Conservation (phyloP, 2,888 invertebrate species). For the Luffia ferchaultella region DNA sequence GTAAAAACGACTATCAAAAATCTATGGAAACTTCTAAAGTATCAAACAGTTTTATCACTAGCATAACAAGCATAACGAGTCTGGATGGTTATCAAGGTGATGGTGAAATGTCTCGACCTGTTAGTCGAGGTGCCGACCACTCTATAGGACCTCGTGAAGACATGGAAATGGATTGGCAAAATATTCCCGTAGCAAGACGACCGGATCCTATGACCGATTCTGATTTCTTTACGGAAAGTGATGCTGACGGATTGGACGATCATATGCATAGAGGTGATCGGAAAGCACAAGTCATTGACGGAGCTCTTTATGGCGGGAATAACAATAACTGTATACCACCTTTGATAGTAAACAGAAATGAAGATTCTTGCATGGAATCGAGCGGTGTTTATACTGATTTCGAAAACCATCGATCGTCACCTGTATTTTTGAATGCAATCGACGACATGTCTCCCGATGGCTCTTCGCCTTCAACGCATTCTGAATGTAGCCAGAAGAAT, state of each 20-base stretch:
- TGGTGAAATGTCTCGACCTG: constrained; percentile 88
- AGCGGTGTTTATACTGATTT: constrained; percentile 90
- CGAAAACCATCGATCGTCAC: constrained; percentile 69
- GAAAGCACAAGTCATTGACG: constrained; percentile 86
- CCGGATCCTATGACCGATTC: constrained; percentile 91
- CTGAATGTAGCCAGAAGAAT: constrained; percentile 59
- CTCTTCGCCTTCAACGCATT: constrained; percentile 62
- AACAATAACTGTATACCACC: constrained; percentile 61
- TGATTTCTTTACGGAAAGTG: constrained; percentile 90
- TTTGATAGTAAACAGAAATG: constrained; percentile 64
- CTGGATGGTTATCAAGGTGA: constrained; percentile 94
- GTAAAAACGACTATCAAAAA: constrained; percentile 68
- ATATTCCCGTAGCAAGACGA: constrained; percentile 71
- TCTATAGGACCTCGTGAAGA: constrained; percentile 67
- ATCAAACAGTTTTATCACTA: constrained; percentile 82
- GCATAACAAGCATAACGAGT: constrained; percentile 91
- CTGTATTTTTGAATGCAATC: constrained; percentile 63
- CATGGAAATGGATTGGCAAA: constrained; percentile 64
- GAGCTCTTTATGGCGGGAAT: constrained; percentile 84
- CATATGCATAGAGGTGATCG: constrained; percentile 75
- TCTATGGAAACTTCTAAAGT: constrained; percentile 71
- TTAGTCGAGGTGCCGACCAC: constrained; percentile 82
- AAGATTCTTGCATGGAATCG: constrained; percentile 87
- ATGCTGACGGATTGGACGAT: constrained; percentile 85
- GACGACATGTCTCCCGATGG: constrained; percentile 76